A percentile compares a stretch with the other conserved stretches of the same genome.
phyloP scores from a whole-genome alignment of 92 coral and sea anemone genomes.

The Epizoanthus scotinus region DNA sequence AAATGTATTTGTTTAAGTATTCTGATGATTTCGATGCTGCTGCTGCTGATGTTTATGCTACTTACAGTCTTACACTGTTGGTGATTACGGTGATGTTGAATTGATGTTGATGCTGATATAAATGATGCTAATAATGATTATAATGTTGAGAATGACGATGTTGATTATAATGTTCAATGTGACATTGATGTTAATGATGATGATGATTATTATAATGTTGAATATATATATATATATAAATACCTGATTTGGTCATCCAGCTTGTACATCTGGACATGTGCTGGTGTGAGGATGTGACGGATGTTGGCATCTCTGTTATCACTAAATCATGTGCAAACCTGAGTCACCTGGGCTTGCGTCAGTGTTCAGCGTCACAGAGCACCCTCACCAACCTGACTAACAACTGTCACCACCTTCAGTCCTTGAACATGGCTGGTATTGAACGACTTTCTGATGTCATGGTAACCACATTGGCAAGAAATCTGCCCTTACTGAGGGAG shows the following conservation, averaged over 20 bases:
- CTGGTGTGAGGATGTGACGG: constrained; percentile 89
- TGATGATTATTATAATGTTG: neutral
- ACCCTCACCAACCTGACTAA: constrained; percentile 57
- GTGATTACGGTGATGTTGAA: too few species aligned
- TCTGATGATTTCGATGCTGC: neutral
- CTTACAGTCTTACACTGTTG: too few species aligned
- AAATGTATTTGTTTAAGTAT: too few species aligned
- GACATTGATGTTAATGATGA: neutral
- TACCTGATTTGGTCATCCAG: constrained; percentile 39
- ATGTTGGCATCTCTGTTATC: constrained; percentile 63
- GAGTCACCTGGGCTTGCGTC: constrained; percentile 63
- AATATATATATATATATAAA: neutral
- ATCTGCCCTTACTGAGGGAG: constrained; percentile 62
- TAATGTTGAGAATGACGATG: too few species aligned
- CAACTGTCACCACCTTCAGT: constrained; percentile 57
- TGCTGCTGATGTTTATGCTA: too few species aligned
- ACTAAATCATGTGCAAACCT: constrained; percentile 60
- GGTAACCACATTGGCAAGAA: constrained; percentile 58
- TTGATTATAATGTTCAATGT: too few species aligned
- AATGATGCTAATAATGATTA: too few species aligned
- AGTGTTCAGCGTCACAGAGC: constrained; percentile 60
- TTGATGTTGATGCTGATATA: too few species aligned
- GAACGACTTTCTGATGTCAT: constrained; percentile 55
- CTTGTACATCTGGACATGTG: constrained; percentile 70
- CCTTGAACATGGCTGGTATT: constrained; percentile 76